Base-by-base conservation (phyloP, 2,888 invertebrate species). In the Loripinus fragilis region DNA sequence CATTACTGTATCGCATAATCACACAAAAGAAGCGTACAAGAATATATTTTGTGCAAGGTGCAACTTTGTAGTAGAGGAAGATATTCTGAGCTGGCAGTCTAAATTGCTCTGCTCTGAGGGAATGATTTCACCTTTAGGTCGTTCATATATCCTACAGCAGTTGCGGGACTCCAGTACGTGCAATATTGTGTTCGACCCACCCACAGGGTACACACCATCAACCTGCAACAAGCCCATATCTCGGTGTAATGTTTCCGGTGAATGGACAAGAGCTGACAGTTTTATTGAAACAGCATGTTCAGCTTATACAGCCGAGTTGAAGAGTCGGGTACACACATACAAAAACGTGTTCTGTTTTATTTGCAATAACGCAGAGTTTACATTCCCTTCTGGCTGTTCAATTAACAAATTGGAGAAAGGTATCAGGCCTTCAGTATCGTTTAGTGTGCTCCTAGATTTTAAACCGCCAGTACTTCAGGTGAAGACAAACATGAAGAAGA, bases 41-140 rank as follows among this genome's bases (percentile, higher is more conserved):
- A 60, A 60, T 33, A 60, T 33, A 60, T 60, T 33, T 60, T 60
- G 60, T 60, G 30, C 60, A 33, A 2, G 30, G 33, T 60, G 60
- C 17, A 60, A 60, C 28, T 33, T 33, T 33, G n/a, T 60, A 33
- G 33, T 1, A 17, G 33, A 60, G 7, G 60, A 60, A 33, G 60
- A 60, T 12, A 3, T 60, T 8, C 2, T 33, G 8, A 12, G 30
- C 20, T 60, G 60, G 60, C 25, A 60, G 20, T 7, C 28, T 8
- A 30, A 33, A 12, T 3, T 60, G 28, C 30, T 17, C 2, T 60
- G 60, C 20, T 10, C 2, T 3, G 10, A 60, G 20, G 60, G 30
- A 17, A 20, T 33, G 3, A 15, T 60, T 33, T 1, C 33, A 60
- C 23, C 7, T 5, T 10, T 12, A 33, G 33, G 15, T 17, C 17